Evolutionary conservation across 2,113 vertebrate species (phyloP), one percentile per base, ranked within the genome.

Genomic region (Entomyzon cyanotis): DNA sequence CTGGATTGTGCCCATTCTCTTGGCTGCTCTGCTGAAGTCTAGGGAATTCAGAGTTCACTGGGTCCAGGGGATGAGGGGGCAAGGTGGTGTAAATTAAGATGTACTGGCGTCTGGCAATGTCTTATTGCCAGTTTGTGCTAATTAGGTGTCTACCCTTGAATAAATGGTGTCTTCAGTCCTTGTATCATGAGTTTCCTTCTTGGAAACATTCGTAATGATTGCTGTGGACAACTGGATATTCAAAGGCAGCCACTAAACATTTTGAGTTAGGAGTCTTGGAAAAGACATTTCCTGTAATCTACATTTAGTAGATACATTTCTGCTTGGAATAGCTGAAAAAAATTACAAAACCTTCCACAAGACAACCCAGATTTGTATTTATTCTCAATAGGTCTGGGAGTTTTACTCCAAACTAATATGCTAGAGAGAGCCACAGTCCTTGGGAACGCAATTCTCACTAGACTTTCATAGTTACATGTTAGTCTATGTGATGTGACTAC

Each of bases 1-100:
- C 15, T 16, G 55, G n/a, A 67, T 68, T 76, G 25, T 1, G 1
- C 2, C 0, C 7, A 0, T 69, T 58, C 18, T 77, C n/a, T 47
- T 56, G 2, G 10, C 58, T 76, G 37, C 24, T 65, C 87, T 83
- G 30, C 70, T 64, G 30, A 65, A 90, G 20, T n/a, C n/a, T 10
- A 28, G 58, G 31, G 56, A 79, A 56, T 75, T 6, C 18, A 31
- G 25, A 79, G 75, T 84, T 62, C 33, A 41, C 19, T 68, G 44
- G 6, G 33, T 68, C 47, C 27, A 53, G 16, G 16, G 16, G 13
- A 83, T 1, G 11, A 80, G 11, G 16, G 41, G 41, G 12, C 27
- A 86, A 82, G 15, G 30, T 63, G 21, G n/a, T 56, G 7, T 24
- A 88, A 82, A 76, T 76, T 2, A 79, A 9, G 25, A 18, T 73